A percentile compares a stretch with the other conserved stretches of the same genome.
Evolutionary conservation across 2,888 invertebrate species (phyloP).

Genomic region (Heteromyza rotundicornis): DNA sequence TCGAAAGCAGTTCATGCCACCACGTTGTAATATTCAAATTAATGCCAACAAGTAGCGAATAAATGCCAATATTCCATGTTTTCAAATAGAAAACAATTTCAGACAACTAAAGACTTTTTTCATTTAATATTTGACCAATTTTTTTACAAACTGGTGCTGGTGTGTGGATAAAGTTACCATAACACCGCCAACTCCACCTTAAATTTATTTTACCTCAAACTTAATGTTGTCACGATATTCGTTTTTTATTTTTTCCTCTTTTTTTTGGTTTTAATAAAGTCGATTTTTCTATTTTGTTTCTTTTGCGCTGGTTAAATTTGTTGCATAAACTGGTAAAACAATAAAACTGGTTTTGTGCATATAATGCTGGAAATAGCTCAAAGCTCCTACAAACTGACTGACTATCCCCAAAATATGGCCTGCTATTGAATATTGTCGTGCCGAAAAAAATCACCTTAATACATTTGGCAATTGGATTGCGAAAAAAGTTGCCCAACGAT

Average conservation of each 20-base stretch:
- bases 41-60: no score
- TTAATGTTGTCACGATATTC: slow-evolving; percentile 47
- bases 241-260: neutral
- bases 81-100: slow-evolving; percentile 2
- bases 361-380: slow-evolving; percentile 1
- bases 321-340: slow-evolving; percentile 41
- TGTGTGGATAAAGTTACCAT: no score
- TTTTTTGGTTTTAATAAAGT: no score
- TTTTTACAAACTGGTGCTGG: no score
- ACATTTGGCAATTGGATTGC: no score
- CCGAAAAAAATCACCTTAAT: neutral
- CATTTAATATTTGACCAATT: no score
- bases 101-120: slow-evolving; percentile 5
- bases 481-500: no score
- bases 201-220: slow-evolving; percentile 48
- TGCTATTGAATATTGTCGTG: neutral
- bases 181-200: slow-evolving; percentile 41
- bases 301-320: slow-evolving; percentile 45
- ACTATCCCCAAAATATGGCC: slow-evolving; percentile 1
- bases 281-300: slow-evolving; percentile 6
- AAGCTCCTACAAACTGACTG: neutral
- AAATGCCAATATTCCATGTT: no score
- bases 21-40: no score
- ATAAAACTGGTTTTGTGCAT: neutral
- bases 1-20: no score